Evolutionary conservation across 2,113 vertebrate genomes (phyloP).

Genomic region (Bolborhynchus lineola): DNA sequence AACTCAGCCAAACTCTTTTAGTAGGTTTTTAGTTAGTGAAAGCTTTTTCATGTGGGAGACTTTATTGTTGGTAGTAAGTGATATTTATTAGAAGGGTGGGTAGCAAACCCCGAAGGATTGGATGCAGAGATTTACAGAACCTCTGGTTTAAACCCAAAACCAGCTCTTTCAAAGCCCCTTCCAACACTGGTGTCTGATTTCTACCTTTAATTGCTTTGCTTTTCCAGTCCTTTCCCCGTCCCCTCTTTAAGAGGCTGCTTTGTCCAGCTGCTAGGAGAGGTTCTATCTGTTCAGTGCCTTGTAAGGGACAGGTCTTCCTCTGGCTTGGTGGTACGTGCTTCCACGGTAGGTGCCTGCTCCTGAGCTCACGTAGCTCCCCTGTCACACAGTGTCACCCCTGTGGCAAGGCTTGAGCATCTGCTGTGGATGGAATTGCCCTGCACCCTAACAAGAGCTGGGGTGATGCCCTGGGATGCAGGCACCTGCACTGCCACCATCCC

Average conservation of each 20-base stretch:
- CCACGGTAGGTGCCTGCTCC: neutral
- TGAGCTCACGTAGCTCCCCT: neutral
- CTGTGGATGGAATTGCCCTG: neutral
- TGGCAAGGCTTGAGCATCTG: neutral
- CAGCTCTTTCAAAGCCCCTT: constrained; percentile 30
- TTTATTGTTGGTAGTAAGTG: constrained; percentile 59
- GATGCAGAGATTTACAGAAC: constrained; percentile 16
- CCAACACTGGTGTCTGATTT: constrained; percentile 36
- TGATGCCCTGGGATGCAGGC: rapidly evolving
- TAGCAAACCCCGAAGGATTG: neutral
- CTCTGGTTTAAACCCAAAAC: constrained; percentile 19
- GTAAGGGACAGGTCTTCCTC: neutral
- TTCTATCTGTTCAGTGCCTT: neutral
- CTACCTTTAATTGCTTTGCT: constrained; percentile 15
- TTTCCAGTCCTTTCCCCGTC: neutral
- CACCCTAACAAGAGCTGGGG: neutral
- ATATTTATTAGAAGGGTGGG: constrained; percentile 63
- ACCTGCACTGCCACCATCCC: rapidly evolving
- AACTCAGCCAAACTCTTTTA: constrained; percentile 46
- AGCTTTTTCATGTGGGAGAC: constrained; percentile 51
- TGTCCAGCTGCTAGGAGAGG: neutral
- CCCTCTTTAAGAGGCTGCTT: neutral
- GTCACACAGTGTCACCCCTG: rapidly evolving
- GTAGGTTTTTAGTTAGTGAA: constrained; percentile 57
- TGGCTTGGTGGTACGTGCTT: rapidly evolving